Percentiles rank a stretch among this genome's conserved stretches.
phyloP scores from a whole-genome alignment of 2,797 vertebrate genomes.

The Psittacula derbiana region DNA sequence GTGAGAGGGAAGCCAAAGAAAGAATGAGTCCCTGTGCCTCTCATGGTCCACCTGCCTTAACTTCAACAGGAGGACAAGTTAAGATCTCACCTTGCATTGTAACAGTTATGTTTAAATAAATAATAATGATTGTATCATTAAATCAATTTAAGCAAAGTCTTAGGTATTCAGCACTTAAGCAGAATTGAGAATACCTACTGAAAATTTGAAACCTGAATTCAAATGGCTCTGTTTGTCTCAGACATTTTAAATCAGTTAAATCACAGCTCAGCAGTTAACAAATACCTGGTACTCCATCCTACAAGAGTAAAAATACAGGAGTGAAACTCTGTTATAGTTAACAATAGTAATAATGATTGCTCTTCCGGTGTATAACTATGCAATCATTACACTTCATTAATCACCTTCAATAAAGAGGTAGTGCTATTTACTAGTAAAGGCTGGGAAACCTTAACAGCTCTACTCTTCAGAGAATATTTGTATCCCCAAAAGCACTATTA shows the following conservation, averaged over 20 bases:
- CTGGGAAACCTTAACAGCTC: neutral
- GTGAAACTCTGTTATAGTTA: neutral
- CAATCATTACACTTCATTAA: slow-evolving; percentile 38
- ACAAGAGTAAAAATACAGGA: neutral
- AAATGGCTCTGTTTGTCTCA: neutral
- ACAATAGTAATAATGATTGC: neutral
- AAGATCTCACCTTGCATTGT: neutral
- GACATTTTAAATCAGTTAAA: neutral
- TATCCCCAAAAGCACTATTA: neutral
- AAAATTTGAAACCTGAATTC: neutral
- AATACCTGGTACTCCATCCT: neutral
- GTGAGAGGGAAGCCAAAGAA: neutral
- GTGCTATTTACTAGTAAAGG: neutral
- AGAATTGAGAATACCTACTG: neutral
- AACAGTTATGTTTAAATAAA: neutral
- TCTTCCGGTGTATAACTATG: neutral
- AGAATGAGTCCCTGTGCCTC: neutral
- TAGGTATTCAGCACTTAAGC: neutral
- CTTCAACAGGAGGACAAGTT: neutral
- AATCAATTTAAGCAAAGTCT: neutral
- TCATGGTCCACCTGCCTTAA: neutral
- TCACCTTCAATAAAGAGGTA: neutral
- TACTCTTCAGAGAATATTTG: neutral
- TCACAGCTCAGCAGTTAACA: neutral
- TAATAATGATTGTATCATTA: neutral